Base-by-base conservation (phyloP, 1,140 invertebrate species). In the Parasteatoda tepidariorum region DNA sequence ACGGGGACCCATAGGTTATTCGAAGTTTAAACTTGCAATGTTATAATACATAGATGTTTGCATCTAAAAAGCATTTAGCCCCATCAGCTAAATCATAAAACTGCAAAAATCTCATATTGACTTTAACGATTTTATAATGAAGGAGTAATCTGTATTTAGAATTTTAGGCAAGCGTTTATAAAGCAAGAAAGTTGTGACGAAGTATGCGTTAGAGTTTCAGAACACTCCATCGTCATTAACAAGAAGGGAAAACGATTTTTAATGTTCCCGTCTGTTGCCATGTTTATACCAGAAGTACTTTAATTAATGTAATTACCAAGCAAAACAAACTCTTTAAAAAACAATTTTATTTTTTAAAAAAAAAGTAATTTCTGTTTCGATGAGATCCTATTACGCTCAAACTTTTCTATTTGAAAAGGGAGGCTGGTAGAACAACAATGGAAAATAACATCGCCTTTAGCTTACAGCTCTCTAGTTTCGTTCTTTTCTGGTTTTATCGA, bases 401-500 rank as follows among this genome's bases (percentile, higher is more conserved):
- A 48, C 9, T 48, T 48, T 48, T n/a, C 38, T 48, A 13, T 48
- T 9, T 13, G 9, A 9, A 48, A 48, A 48, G 9, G 38, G n/a
- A 34, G 38, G 15, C 30, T 54, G 15, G 48, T 33, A 28, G 73
- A 38, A 75, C 30, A 73, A 31, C 6, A 33, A 31, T n/a, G 57
- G 7, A 75, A 75, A 62, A 26, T 11, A 59, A 5, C 11, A 24
- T 11, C 26, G 13, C 55, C 38, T 74, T 61, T 38, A 66, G 26
- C 38, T 24, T 22, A n/a, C 61, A 22, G 28, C n/a, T 18, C 11
- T 33, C 24, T 33, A 54, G 38, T 61, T 57, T 48, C 9, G 18
- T 22, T 41, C 11, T 28, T 75, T 78, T 59, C 74, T 38, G 66
- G 41, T 61, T 41, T 33, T 48, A 78, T 78, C 74, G 74, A 78